Percentiles rank a stretch among this genome's conserved stretches.
phyloP scores from a whole-genome alignment of 2,888 invertebrate species.

The Gymnocheta viridis region DNA sequence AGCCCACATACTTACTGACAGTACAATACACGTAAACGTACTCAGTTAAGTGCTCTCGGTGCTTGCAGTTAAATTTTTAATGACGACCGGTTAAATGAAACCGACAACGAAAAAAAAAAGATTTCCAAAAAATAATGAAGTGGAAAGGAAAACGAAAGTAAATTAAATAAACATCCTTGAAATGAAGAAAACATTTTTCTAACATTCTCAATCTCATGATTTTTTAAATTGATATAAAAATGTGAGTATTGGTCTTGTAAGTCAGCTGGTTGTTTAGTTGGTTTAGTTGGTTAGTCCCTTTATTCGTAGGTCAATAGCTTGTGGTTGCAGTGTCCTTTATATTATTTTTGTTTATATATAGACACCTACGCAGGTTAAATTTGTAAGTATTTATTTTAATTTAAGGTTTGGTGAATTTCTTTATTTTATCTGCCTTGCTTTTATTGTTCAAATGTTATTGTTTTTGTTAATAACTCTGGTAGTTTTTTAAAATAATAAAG shows the following conservation, averaged over 20 bases:
- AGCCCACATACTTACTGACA: constrained; percentile 6
- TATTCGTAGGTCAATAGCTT: neutral
- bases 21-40: neutral
- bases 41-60: constrained; percentile 9
- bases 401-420: neutral
- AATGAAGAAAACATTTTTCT: constrained; percentile 34
- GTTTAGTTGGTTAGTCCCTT: neutral
- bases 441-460: neutral
- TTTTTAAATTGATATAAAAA: neutral
- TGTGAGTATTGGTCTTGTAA: neutral
- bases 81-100: constrained; percentile 43
- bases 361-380: constrained; percentile 36
- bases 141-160: constrained; percentile 23
- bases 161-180: constrained; percentile 44
- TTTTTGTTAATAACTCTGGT: neutral
- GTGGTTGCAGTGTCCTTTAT: constrained; percentile 6
- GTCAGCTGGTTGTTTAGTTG: neutral
- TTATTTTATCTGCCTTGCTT: neutral
- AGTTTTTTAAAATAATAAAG: constrained; percentile 25
- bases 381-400: constrained; percentile 27
- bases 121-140: neutral
- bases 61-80: constrained; percentile 34
- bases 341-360: constrained; percentile 39
- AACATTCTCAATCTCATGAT: constrained; percentile 19
- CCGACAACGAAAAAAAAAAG: neutral